Evolutionary conservation across 1,140 invertebrate genomes (phyloP), one percentile per base, ranked within the genome.

Genomic region (Tetragnatha versicolor): DNA sequence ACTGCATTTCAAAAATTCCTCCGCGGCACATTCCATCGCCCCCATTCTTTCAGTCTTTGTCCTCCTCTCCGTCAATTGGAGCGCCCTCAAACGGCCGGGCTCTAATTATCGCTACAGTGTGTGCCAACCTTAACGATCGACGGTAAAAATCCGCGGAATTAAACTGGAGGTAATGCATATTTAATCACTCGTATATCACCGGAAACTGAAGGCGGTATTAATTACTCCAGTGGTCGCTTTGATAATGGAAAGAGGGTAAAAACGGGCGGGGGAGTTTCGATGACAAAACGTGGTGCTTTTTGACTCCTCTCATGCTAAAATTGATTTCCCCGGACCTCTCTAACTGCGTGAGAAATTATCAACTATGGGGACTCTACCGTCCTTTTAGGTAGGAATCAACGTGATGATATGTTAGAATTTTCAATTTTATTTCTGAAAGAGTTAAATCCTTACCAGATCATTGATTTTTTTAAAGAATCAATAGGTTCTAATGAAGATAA

Each of bases 1-100:
- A 27, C 14, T 25, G 27, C 27, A 55, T 55, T 55, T 55, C 51
- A 55, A 55, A 55, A 55, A 55, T 55, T 55, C 51, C 51, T 55
- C 5, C n/a, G 5, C 51, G 25, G 31, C n/a, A 31, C 51, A 29
- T 31, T 47, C n/a, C 51, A 4, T 3, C 25, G 6, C n/a, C n/a
- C n/a, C 7, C 27, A 55, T 55, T 25, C 51, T 31, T 29, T 22
- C 27, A 55, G 14, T 31, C 22, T 17, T 5, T 0, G 4, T 3
- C 20, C 42, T 47, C 7, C 20, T 20, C 20, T 20, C n/a, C 14
- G n/a, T 25, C 20, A 25, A 20, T 25, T 29, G 22, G 9, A 29
- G 12, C 51, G 27, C 9, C 9, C 47, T 58, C 29, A 12, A 4
- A n/a, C 29, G 9, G 29, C 14, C 55, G 14, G 29, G 9, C 55